A percentile compares a stretch with the other conserved stretches of the same genome.
These are phyloP conservation scores for Prunella himalayana DNA, from an alignment of 2,113 vertebrate genomes.

Conservation along the genomic window DNA sequence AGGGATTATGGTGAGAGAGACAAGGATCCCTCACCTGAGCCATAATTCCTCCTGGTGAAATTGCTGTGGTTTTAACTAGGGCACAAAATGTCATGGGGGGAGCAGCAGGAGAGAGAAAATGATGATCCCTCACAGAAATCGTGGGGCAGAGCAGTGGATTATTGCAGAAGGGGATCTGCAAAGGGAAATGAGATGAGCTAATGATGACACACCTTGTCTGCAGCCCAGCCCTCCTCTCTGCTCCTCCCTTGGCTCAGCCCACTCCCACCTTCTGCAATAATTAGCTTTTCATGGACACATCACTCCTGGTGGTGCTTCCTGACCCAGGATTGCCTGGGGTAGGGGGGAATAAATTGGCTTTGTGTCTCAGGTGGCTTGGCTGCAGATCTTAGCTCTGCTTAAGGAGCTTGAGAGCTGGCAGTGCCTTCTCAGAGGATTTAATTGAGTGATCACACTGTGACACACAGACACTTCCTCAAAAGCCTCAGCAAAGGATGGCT, in stretches of 20 bases:
- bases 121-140: neutral
- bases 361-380: neutral
- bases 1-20: neutral
- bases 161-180: neutral
- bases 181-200: fast-evolving
- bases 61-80: neutral
- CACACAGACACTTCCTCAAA: neutral
- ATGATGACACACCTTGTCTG: neutral
- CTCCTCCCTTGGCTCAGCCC: neutral
- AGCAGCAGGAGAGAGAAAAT: neutral
- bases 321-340: neutral
- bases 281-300: neutral
- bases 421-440: neutral
- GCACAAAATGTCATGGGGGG: neutral
- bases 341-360: neutral
- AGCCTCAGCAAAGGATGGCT: neutral
- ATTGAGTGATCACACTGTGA: neutral
- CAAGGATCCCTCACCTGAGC: neutral
- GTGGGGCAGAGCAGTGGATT: neutral
- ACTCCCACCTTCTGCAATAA: neutral
- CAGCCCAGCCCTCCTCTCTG: neutral
- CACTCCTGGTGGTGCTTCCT: neutral
- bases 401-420: neutral
- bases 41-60: neutral
- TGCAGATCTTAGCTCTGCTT: neutral